Percentiles rank a stretch among this genome's conserved stretches.
phyloP scores from a whole-genome alignment of 37 sponge, comb jelly and placozoan genomes.

The Diacarnus erythraeanus region DNA sequence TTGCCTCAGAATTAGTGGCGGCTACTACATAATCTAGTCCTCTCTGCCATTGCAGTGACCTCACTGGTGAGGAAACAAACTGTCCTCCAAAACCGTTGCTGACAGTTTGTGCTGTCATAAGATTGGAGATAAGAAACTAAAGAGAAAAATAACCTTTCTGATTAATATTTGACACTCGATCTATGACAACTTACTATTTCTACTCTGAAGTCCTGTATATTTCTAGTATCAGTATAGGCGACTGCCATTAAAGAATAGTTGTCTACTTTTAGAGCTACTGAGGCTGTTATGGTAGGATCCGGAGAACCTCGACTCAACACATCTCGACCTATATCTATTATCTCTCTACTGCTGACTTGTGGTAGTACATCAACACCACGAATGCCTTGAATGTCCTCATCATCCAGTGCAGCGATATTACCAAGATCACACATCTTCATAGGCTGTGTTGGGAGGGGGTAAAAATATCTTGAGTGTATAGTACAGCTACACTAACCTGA shows the following conservation, averaged over 20 bases:
- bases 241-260: background rate
- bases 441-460: too few relatives aligned
- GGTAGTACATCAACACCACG: background rate
- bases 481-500: too few relatives aligned
- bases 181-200: too few relatives aligned
- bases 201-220: too few relatives aligned
- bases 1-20: slow-evolving; percentile 21
- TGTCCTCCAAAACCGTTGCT: background rate
- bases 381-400: background rate
- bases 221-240: background rate
- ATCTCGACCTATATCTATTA: background rate
- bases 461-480: too few relatives aligned
- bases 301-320: background rate
- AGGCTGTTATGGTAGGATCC: background rate
- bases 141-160: background rate
- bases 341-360: background rate
- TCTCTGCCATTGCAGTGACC: slow-evolving; percentile 20
- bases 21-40: slow-evolving; percentile 59
- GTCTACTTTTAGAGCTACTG: background rate
- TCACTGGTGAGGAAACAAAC: slow-evolving; percentile 37
- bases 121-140: background rate
- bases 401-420: background rate
- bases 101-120: background rate
- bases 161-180: too few relatives aligned
- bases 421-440: too few relatives aligned